Conservation (phyloP, 2,797 vertebrate genomes). For the Pangasius djambal region DNA sequence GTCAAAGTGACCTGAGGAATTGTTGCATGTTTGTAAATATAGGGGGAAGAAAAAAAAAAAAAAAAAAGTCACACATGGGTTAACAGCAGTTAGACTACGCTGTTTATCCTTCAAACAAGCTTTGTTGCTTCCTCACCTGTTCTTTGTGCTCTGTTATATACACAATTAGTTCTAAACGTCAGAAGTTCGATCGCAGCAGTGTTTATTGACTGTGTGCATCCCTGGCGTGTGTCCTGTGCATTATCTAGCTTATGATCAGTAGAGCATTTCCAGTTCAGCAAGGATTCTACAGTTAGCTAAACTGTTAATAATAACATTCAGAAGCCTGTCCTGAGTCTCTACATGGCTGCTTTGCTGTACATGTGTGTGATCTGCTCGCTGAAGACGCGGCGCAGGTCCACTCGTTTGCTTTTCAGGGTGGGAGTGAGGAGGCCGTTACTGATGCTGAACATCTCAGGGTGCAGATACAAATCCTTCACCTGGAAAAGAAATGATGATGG, state of each 20-base stretch:
- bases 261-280: constrained; percentile 15
- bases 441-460: constrained; percentile 76
- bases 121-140: not conserved
- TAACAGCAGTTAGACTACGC: not conserved
- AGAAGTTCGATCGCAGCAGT: not conserved
- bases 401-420: constrained; percentile 77
- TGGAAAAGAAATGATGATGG: constrained; percentile 43
- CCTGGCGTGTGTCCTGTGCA: not conserved
- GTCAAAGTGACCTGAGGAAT: not conserved
- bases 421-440: constrained; percentile 82
- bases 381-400: constrained; percentile 74
- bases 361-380: constrained; percentile 75
- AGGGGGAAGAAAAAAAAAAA: not conserved
- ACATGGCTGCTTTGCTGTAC: constrained; percentile 72
- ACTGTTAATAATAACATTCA: not conserved
- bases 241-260: not conserved
- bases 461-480: constrained; percentile 78
- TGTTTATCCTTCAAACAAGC: not conserved
- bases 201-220: not conserved
- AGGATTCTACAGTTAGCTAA: constrained; percentile 27
- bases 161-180: not conserved
- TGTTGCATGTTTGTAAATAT: not conserved
- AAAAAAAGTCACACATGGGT: not conserved
- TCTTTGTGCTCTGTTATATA: not conserved
- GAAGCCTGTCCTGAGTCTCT: constrained; percentile 41